Percentiles rank a stretch among this genome's conserved stretches.
These are phyloP conservation scores for Solenopsis invicta DNA, from an alignment of 1,140 invertebrate genomes.

Conservation along the genomic window DNA sequence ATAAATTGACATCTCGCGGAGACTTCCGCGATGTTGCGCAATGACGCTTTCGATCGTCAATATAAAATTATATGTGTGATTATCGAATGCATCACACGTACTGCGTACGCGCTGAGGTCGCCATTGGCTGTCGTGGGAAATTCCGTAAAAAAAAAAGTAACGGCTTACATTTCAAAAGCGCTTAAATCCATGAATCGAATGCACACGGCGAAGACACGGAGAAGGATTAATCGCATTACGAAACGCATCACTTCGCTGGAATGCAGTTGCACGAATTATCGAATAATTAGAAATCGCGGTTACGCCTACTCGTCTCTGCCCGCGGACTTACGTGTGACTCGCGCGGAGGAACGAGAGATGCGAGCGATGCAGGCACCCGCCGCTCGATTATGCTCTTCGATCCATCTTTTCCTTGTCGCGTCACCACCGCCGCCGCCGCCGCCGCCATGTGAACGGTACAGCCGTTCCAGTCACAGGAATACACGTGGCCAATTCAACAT, in stretches of 20 bases:
- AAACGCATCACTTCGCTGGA: conserved; percentile 61
- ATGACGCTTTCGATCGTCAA: conserved; percentile 10
- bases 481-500: background rate
- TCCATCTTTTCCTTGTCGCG: background rate
- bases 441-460: background rate
- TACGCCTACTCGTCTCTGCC: conserved; percentile 58
- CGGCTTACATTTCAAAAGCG: background rate
- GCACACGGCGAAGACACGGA: background rate
- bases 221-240: conserved; percentile 43
- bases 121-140: conserved; percentile 50
- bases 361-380: background rate
- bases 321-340: background rate
- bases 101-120: background rate
- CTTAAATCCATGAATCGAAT: background rate
- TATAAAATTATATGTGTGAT: background rate
- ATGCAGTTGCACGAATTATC: conserved; percentile 71
- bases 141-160: conserved; percentile 29
- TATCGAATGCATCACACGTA: conserved; percentile 9
- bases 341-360: background rate
- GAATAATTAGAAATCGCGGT: conserved; percentile 62
- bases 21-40: conserved; percentile 44
- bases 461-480: conserved; percentile 2
- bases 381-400: background rate
- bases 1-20: background rate
- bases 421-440: background rate